Base-by-base conservation (phyloP, 1,140 invertebrate species). In the Laupala kohalensis region DNA sequence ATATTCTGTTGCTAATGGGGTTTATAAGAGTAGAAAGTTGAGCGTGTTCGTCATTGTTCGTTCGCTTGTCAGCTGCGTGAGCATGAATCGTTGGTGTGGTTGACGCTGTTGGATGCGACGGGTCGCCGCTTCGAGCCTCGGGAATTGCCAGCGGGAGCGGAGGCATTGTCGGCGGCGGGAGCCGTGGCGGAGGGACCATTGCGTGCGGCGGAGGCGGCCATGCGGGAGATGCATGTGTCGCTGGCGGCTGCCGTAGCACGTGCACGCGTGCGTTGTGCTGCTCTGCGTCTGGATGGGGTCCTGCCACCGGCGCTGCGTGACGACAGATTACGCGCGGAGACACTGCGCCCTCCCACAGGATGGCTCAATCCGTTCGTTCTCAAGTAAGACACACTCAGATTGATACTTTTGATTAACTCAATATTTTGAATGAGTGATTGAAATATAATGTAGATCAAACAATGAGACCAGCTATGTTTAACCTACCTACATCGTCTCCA, bases 321-420 rank as follows among this genome's bases (percentile, higher is more conserved):
- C 73, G 86, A 88, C 64, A 84, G 85, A 67, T 81, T 89, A 15
- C 83, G 85, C 67, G 83, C 84, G 13, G 81, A 86, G 2, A 82
- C 86, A 30, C 84, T 84, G 69, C 83, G 86, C 0, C 83, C 87
- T 0, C 84, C 90, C 5, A 89, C 87, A 0, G 90, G 90, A 72
- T 92, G 90, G 90, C 85, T 92, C 0, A 92, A 92, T 78, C 86
- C 85, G 0, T 87, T 86, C 71, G 88, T 89, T 79, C 80, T 85
- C n/a, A 84, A 83, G 88, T 87, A 77, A 81, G 81, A n/a, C n/a
- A n/a, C n/a, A n/a, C n/a, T n/a, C n/a, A n/a, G n/a, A n/a, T n/a
- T n/a, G n/a, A n/a, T n/a, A n/a, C n/a, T n/a, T n/a, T n/a, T n/a
- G n/a, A n/a, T n/a, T n/a, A n/a, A n/a, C n/a, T n/a, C n/a, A n/a